Evolutionary conservation across 2,113 vertebrate species (phyloP), one percentile per base, ranked within the genome.

Genomic region (Odocoileus hemionus): DNA sequence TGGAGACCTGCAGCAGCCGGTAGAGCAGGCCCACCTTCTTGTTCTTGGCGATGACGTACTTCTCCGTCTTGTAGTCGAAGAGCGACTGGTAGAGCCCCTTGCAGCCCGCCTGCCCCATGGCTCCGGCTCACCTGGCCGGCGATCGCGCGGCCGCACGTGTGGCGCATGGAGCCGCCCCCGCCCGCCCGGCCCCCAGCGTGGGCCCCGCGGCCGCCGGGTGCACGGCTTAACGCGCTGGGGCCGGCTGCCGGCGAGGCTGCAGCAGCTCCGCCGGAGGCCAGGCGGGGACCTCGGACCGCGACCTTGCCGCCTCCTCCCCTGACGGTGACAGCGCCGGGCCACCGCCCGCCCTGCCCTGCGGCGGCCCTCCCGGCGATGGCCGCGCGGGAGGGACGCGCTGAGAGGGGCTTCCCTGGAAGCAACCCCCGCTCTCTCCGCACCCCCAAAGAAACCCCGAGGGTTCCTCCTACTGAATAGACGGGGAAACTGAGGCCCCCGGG

Each of bases 31-130:
- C 99, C 58, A 99, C 99, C 97, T 98, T 99, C 98, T 99, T 99
- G 99, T 99, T 99, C 98, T 99, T 99, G 0, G 99, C 99, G 67
- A 99, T 99, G 97, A 99, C 99, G 97, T 99, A 99, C 98, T 99
- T 99, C 96, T 99, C 99, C 0, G 99, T 99, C 98, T 99, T 99
- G 98, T 99, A 99, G 98, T 99, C 99, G 26, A 99, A 99, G 39
- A 99, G 98, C 1, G 99, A 99, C 6, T 99, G 90, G 88, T 98
- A 99, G 45, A 99, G 98, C 76, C 52, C 98, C 89, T 99, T 99
- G 98, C 98, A 99, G 80, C 95, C 98, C 94, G 98, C 97, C 98
- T 98, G 99, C 96, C 99, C 99, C 99, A 99, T 99, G 97, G 97
- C 92, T 80, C 86, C 8, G 0, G 95, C 96, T 97, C 21, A 5